Percentiles rank a stretch among this genome's conserved stretches.
These are phyloP conservation scores for Aleiodes leptofemur DNA, from an alignment of 2,888 invertebrate species.

Conservation along the genomic window DNA sequence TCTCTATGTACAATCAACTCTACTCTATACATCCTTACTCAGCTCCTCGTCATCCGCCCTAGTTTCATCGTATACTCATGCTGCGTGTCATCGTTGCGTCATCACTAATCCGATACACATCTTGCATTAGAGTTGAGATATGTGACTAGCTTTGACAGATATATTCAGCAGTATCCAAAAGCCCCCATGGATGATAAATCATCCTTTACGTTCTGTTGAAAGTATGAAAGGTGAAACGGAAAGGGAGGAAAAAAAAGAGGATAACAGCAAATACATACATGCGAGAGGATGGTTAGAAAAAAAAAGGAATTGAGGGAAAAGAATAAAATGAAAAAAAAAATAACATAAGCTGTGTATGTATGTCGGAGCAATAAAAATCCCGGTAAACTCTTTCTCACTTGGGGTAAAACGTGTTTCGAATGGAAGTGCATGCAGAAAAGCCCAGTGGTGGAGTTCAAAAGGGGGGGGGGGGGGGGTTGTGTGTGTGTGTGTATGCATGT, in stretches of 20 bases:
- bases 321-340: not conserved
- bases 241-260: not conserved
- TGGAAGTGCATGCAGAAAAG: constrained; percentile 37
- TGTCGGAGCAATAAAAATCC: constrained; percentile 42
- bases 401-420: constrained; percentile 45
- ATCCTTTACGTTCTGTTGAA: constrained; percentile 22
- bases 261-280: not conserved
- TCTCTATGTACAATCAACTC: not conserved
- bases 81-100: constrained; percentile 24
- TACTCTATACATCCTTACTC: not conserved
- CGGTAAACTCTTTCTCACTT: constrained; percentile 43
- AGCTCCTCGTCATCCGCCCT: not conserved
- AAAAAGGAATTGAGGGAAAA: constrained; percentile 4
- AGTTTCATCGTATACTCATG: constrained; percentile 10
- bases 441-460: not conserved
- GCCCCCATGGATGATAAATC: constrained; percentile 8
- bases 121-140: constrained; percentile 6
- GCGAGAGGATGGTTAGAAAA: not conserved
- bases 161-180: not conserved
- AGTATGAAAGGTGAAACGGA: not conserved
- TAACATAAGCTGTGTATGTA: constrained; percentile 26
- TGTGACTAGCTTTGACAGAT: not conserved
- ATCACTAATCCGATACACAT: constrained; percentile 23
- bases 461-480: not conserved
- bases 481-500: constrained; percentile 25